Evolutionary conservation across 2,113 vertebrate species (phyloP).

Genomic region (Scophthalmus maximus): DNA sequence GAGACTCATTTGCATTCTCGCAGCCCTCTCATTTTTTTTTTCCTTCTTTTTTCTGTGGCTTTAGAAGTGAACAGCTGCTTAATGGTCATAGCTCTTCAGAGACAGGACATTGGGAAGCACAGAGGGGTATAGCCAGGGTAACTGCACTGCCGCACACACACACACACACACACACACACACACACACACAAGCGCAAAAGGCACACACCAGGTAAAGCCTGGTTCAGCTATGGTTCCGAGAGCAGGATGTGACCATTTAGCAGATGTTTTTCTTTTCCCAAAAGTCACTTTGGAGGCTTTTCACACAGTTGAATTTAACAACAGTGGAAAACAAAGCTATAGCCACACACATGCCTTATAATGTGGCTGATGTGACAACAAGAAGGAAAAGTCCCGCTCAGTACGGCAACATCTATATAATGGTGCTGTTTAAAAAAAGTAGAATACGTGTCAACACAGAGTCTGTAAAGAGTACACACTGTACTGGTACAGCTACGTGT

Average conservation of each 20-base stretch:
- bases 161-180: conserved; percentile 14
- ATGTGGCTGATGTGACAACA: conserved; percentile 55
- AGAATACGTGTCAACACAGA: background rate
- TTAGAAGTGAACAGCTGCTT: conserved; percentile 81
- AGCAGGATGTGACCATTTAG: conserved; percentile 75
- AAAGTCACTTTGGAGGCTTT: conserved; percentile 72
- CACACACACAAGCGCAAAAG: conserved; percentile 8
- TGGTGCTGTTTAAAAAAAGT: conserved; percentile 10
- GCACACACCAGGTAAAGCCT: conserved; percentile 70
- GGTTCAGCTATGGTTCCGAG: conserved; percentile 52
- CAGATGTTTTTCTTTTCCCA: conserved; percentile 74
- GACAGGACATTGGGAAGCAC: conserved; percentile 77
- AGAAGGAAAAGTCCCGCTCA: conserved; percentile 32
- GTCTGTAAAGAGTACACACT: conserved; percentile 2
- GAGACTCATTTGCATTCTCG: conserved; percentile 79
- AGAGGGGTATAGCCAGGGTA: conserved; percentile 72
- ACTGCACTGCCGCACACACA: conserved; percentile 53
- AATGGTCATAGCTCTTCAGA: conserved; percentile 83
- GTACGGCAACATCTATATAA: conserved; percentile 30
- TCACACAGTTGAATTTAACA: conserved; percentile 72
- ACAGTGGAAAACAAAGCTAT: conserved; percentile 72
- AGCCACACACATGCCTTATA: conserved; percentile 50
- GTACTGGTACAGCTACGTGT: conserved; percentile 25
- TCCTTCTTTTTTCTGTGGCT: conserved; percentile 62
- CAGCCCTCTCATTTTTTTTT: conserved; percentile 66